A percentile compares a stretch with the other conserved stretches of the same genome.
Evolutionary conservation across 2,888 invertebrate species (phyloP).

Genomic region (Trichopria drosophilae): DNA sequence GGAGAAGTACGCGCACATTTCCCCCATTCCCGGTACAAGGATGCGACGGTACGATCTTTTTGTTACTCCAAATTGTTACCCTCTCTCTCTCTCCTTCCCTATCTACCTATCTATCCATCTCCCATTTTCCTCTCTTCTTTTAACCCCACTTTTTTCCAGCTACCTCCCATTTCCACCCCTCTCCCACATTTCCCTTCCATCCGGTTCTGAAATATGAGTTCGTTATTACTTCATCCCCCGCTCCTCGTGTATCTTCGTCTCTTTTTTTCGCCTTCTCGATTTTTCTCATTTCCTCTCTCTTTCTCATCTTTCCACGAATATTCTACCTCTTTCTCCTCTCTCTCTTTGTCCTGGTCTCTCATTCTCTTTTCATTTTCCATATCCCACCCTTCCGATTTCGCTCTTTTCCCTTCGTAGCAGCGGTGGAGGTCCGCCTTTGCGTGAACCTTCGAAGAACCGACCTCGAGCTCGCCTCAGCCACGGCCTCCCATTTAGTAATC

Average conservation of each 20-base stretch:
- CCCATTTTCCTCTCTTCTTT: constrained; percentile 20
- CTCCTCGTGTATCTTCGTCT: constrained; percentile 30
- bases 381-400: constrained; percentile 34
- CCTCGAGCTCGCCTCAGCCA: constrained; percentile 17
- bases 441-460: constrained; percentile 30
- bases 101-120: too few relatives aligned
- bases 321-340: constrained; percentile 25
- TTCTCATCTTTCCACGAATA: constrained; percentile 11
- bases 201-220: too few relatives aligned
- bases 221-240: too few relatives aligned
- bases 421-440: constrained; percentile 32
- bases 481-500: constrained; percentile 18
- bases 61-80: background rate
- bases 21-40: too few relatives aligned
- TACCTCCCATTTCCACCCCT: constrained; percentile 14
- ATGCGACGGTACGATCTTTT: background rate
- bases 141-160: constrained; percentile 2
- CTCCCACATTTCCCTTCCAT: constrained; percentile 15
- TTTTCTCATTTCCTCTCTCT: constrained; percentile 27
- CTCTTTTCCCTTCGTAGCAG: constrained; percentile 20
- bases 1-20: constrained; percentile 34
- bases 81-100: constrained; percentile 7
- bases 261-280: constrained; percentile 24
- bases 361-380: constrained; percentile 27
- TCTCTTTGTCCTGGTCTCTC: constrained; percentile 15